phyloP scores from a whole-genome alignment of 2,797 vertebrate genomes.

The Argyrosomus regius region DNA sequence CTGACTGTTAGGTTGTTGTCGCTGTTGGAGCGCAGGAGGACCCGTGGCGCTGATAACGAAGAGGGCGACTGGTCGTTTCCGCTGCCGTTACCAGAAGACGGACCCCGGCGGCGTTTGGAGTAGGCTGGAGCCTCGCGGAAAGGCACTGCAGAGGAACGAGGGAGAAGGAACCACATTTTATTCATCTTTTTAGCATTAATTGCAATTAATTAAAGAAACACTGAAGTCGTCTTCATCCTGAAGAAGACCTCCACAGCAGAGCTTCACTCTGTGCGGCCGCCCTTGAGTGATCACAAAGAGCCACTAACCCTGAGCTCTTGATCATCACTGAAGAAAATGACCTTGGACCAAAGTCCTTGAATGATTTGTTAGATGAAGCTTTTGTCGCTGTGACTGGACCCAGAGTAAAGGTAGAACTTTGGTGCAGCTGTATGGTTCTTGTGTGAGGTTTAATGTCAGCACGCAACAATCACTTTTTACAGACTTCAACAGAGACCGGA shows the following conservation, averaged over 20 bases:
- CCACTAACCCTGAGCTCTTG: constrained; percentile 1
- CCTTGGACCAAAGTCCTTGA: background rate
- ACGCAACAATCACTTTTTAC: too few species aligned
- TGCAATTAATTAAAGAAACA: background rate
- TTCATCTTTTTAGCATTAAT: background rate
- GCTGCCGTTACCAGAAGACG: constrained; percentile 72
- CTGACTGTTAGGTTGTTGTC: constrained; percentile 93
- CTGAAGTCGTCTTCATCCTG: background rate
- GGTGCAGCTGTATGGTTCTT: background rate
- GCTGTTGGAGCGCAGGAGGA: constrained; percentile 95
- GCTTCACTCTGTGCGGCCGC: background rate
- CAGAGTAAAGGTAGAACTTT: background rate
- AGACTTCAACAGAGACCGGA: too few species aligned
- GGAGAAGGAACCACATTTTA: background rate
- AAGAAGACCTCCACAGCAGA: background rate
- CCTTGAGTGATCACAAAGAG: background rate
- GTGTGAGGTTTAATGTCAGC: too few species aligned
- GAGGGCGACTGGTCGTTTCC: constrained; percentile 73
- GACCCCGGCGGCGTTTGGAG: constrained; percentile 91
- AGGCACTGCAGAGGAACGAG: constrained; percentile 87
- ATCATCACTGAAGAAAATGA: background rate
- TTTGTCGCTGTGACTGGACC: background rate
- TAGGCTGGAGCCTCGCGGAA: constrained; percentile 95
- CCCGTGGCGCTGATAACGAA: constrained; percentile 90
- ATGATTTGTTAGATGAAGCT: background rate